Evolutionary conservation across 2,888 invertebrate genomes (phyloP), one percentile per base, ranked within the genome.

Genomic region (Callinectes sapidus): DNA sequence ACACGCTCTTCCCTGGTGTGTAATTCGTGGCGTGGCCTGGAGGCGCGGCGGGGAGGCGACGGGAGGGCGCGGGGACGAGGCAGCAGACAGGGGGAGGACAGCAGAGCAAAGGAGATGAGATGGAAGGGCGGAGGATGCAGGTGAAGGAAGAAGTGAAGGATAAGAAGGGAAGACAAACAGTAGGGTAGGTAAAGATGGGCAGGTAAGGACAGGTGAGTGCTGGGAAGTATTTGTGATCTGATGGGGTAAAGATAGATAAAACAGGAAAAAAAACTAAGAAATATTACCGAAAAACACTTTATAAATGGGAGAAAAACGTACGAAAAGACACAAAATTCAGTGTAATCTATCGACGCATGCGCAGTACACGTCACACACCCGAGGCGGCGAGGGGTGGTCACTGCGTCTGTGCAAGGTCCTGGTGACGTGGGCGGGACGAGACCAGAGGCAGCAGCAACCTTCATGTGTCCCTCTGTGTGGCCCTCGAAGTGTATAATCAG

Each of bases 11-110:
- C n/a, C 42, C 54, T 87, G 54, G 48, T 42, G 42, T 87, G 54
- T 87, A 87, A 54, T 87, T 54, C 87, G 16, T n/a, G 87, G 42
- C 6, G 86, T 86, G 42, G 86, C 86, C 86, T 18, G 10, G 48
- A 23, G 42, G 48, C 39, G 86, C 6, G 86, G 86, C 2, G 10
- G 48, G 54, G n/a, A 28, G 42, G 87, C 13, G 28, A 54, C 42
- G 28, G 87, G 42, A 48, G 48, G 87, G 48, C 42, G 13, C 61
- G 6, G 89, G 32, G 54, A 88, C 48, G 55, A 54, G 55, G 28
- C 54, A 55, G 10, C 28, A 18, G 55, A 54, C 32, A 16, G n/a
- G 54, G 18, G 55, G 54, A 48, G 18, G 88, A 48, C 35, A 28
- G 87, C n/a, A 18, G n/a, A 0, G 55, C n/a, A 61, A 54, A 48